Evolutionary conservation across 2,113 vertebrate genomes (phyloP).

Genomic region (Hyperoodon ampullatus): DNA sequence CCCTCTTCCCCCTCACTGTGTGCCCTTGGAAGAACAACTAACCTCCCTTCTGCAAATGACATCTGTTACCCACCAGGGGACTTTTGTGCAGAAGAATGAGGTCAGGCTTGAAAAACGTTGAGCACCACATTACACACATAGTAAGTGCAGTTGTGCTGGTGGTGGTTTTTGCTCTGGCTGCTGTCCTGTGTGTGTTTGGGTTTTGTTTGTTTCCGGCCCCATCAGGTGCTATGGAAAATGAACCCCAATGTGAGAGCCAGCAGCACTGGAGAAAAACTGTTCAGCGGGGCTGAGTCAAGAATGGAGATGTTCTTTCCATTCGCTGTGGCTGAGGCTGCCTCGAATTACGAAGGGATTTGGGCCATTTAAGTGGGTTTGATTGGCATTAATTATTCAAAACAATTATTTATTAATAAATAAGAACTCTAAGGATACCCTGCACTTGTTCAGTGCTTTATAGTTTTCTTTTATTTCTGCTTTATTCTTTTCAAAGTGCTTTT

Average conservation of each 20-base stretch:
- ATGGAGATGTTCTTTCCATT: neutral
- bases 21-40: neutral
- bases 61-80: rapidly evolving
- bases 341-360: conserved; percentile 53
- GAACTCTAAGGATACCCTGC: conserved; percentile 14
- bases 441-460: conserved; percentile 65
- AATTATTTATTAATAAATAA: conserved; percentile 76
- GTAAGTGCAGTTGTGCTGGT: neutral
- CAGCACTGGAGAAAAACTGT: neutral
- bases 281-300: neutral
- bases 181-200: neutral
- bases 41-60: neutral
- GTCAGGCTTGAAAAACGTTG: neutral
- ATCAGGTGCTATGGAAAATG: neutral
- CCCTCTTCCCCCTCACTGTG: no score
- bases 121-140: rapidly evolving
- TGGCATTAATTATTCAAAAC: conserved; percentile 75
- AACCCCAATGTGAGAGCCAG: neutral
- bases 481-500: conserved; percentile 71
- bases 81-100: neutral
- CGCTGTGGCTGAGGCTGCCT: neutral
- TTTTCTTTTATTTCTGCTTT: conserved; percentile 73
- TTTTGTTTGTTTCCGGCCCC: neutral
- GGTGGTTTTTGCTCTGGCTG: neutral
- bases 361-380: conserved; percentile 68